Base-by-base conservation (phyloP, 1,140 invertebrate genomes). In the Drosophila lacertosa region DNA sequence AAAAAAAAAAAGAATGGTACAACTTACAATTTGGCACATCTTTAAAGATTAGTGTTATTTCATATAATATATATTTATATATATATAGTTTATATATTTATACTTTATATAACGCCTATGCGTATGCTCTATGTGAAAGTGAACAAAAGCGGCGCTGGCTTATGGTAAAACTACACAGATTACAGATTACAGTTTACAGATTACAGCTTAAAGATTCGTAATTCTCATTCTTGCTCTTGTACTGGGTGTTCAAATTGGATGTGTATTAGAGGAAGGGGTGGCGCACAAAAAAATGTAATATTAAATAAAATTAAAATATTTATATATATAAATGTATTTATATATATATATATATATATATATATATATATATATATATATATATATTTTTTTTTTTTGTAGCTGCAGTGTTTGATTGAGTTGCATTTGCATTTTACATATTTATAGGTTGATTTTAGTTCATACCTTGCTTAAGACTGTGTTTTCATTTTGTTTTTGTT, bases 11-110 rank as follows among this genome's bases (percentile, higher is more conserved):
- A 76, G 80, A 89, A 83, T 79, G 83, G 51, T 79, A 77, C 84
- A 89, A 89, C 84, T 84, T 90, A 90, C 88, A 90, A 90, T 90
- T 90, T 90, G 88, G 88, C 88, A 90, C 88, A 90, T 88, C 63
- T 83, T 89, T 88, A 77, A 83, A 77, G 79, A 88, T 89, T 86
- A 88, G 83, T 70, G 67, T 79, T 82, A 62, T 53, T 78, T 57
- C 66, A 73, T 76, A 69, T 79, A 75, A 65, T 74, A 82, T 83
- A 68, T 67, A 57, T 65, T 50, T 60, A 42, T 74, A 54, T 72
- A 45, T 64, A 40, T 79, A 70, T 82, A 73, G 51, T 84, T 86
- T 73, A 70, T 73, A 70, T 81, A 88, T 82, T 86, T 89, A 75
- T 89, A 86, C 47, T 76, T 71, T 80, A 77, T 76, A 60, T 75